Evolutionary conservation across 2,797 vertebrate genomes (phyloP).

Genomic region (Artibeus lituratus): DNA sequence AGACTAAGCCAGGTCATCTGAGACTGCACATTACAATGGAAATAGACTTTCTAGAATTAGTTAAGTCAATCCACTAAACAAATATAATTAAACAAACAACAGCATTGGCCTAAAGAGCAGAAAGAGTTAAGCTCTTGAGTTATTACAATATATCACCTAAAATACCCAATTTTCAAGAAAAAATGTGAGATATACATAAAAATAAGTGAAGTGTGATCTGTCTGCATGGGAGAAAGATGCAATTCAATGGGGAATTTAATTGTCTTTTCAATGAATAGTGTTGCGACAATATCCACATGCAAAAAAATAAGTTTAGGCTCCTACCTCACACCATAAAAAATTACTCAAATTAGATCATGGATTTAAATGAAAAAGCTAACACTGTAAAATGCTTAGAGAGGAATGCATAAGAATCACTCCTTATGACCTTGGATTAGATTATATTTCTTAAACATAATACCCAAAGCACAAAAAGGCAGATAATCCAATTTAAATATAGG

Average conservation of each 20-base stretch:
- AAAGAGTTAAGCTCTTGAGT: not conserved
- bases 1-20: not conserved
- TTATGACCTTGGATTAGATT: not conserved
- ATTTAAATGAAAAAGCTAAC: not conserved
- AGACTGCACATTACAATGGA: not conserved
- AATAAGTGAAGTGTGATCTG: not conserved
- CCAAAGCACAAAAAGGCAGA: not conserved
- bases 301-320: not conserved
- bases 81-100: not conserved
- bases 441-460: not conserved
- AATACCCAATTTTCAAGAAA: not conserved
- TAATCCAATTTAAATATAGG: not conserved
- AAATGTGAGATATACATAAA: not conserved
- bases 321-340: not conserved
- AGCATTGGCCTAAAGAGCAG: not conserved
- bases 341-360: not conserved
- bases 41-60: not conserved
- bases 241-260: not conserved
- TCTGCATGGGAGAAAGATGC: not conserved
- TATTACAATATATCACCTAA: not conserved
- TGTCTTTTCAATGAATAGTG: not conserved
- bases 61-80: not conserved
- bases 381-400: not conserved
- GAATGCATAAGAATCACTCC: not conserved
- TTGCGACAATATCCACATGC: not conserved